Conservation (phyloP, 2,113 vertebrate species). For the Pelecanoides urinatrix region DNA sequence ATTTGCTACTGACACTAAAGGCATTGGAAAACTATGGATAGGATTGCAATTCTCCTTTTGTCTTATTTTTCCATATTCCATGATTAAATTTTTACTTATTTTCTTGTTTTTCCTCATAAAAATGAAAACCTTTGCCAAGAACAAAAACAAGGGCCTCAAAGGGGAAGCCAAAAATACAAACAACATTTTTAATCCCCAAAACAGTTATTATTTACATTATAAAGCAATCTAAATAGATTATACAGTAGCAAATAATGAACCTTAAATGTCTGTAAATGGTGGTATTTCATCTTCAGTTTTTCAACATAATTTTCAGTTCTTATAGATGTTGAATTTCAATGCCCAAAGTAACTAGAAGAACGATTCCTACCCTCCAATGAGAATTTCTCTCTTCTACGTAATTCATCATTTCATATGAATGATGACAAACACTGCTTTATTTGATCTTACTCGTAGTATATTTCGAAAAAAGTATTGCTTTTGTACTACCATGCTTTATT, state of each 20-base stretch:
- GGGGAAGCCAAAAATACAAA: background rate
- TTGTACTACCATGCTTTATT: background rate
- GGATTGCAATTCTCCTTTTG: slow-evolving; percentile 7
- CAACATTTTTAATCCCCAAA: slow-evolving; percentile 25
- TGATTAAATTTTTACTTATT: slow-evolving; percentile 25
- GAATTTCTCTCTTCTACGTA: background rate
- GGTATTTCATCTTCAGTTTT: background rate
- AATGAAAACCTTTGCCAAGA: slow-evolving; percentile 34
- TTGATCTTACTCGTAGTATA: background rate
- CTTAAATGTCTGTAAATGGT: background rate
- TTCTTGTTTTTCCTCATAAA: background rate
- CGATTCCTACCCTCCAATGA: background rate
- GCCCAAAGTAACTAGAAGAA: background rate
- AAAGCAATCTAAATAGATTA: background rate
- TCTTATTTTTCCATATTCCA: background rate
- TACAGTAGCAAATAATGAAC: background rate
- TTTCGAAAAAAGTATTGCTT: background rate
- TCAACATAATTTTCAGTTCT: background rate
- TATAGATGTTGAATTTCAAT: background rate
- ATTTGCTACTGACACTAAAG: background rate
- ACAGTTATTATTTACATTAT: background rate
- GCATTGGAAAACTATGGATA: background rate
- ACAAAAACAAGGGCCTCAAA: background rate
- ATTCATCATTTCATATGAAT: background rate
- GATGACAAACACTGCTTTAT: background rate